Conservation (phyloP, 2,113 vertebrate species). For the Pelmatolapia mariae region DNA sequence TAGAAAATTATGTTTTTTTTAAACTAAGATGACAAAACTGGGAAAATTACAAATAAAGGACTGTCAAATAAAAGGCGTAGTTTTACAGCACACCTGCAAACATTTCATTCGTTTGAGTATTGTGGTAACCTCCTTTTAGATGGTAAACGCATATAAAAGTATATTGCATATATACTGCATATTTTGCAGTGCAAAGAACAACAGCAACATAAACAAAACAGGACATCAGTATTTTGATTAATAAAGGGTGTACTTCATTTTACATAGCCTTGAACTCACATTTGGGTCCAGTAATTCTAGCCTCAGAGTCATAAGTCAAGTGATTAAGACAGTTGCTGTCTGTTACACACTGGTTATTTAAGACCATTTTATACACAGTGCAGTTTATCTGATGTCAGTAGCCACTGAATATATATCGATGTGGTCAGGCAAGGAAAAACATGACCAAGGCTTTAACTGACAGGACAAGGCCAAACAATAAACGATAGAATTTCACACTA, state of each 20-base stretch:
- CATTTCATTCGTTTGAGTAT: not conserved
- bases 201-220: not conserved
- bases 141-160: not conserved
- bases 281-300: not conserved
- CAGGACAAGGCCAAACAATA: conserved; percentile 56
- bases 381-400: conserved; percentile 18
- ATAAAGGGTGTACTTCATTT: not conserved
- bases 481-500: conserved; percentile 15
- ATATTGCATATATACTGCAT: not conserved
- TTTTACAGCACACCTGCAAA: not conserved
- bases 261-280: conserved; percentile 25
- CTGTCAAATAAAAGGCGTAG: not conserved
- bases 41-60: not conserved
- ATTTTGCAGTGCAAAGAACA: not conserved
- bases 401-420: conserved; percentile 2
- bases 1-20: not conserved
- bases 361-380: not conserved
- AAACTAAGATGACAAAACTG: not conserved
- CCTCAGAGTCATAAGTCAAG: conserved; percentile 19
- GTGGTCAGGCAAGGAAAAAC: conserved; percentile 42
- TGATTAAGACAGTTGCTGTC: conserved; percentile 10
- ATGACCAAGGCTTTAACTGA: conserved; percentile 24
- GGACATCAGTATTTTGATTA: not conserved
- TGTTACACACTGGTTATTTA: conserved; percentile 17
- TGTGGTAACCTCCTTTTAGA: not conserved